A percentile compares a stretch with the other conserved stretches of the same genome.
These are phyloP conservation scores for Prinia subflava DNA, from an alignment of 2,113 vertebrate genomes.

Conservation along the genomic window DNA sequence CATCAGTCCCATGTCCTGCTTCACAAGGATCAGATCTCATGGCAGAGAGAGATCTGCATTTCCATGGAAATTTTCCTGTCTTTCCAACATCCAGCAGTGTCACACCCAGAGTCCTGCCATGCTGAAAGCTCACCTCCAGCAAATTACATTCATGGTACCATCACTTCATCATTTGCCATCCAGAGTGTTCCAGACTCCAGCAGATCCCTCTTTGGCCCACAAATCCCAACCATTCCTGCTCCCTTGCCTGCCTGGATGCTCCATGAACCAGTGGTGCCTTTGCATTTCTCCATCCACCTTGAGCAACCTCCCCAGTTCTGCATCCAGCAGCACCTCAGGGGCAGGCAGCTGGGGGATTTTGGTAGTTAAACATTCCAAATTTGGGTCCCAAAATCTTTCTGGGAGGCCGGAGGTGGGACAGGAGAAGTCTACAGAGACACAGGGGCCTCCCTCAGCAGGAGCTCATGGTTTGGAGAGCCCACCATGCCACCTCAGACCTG, in stretches of 20 bases:
- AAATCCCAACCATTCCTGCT: neutral
- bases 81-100: neutral
- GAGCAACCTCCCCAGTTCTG: neutral
- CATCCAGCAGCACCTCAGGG: neutral
- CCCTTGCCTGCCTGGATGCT: neutral
- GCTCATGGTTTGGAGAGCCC: neutral
- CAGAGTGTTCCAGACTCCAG: neutral
- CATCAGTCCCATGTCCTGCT: neutral
- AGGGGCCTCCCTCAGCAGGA: neutral
- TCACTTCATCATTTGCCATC: neutral
- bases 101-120: neutral
- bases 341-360: neutral
- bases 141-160: neutral
- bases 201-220: neutral
- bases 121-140: neutral
- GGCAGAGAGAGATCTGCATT: neutral
- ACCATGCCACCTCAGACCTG: neutral
- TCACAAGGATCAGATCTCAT: neutral
- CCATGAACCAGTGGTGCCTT: fast-evolving
- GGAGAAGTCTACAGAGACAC: neutral
- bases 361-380: neutral
- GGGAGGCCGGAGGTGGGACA: neutral
- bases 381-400: neutral
- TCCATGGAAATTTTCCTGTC: neutral
- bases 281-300: neutral